Base-by-base conservation (phyloP, 2,888 invertebrate species). In the Nemapogon koenigi region DNA sequence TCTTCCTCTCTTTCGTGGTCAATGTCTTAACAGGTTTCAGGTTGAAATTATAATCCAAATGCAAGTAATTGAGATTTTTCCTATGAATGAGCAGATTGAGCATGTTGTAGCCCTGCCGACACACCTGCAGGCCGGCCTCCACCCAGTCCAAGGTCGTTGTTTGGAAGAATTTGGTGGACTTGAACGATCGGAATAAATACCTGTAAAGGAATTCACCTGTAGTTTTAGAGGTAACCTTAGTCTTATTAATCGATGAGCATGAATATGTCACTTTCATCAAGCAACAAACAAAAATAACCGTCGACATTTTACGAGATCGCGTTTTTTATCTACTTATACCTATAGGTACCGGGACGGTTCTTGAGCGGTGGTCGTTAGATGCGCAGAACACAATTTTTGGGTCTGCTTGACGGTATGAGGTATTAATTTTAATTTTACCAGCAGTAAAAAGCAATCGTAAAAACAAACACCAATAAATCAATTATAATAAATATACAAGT, bases 81-180 rank as follows among this genome's bases (percentile, higher is more conserved):
- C 99, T 89, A 69, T 99, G 99, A 58, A 99, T 99, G 46, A 99
- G 82, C 43, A 99, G 81, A 68, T 99, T 99, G 45, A 99, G 78
- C 99, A 99, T 99, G 69, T 99, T 99, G 78, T 99, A 99, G 2
- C 99, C 99, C 69, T 99, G 99, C 1, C 98, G 85, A 62, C 99
- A 98, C 1, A 97, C 94, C 79, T 99, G 99, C 30, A 99, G 75
- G 3, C 99, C 99, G 8, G 97, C 97, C 72, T 99, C 99, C 2
- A 99, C 99, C 99, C 99, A 99, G 75, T 99, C 99, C 49, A 99
- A 78, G 1, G 97, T 97, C 0, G 99, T 99, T 0, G 96, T 96
- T 87, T 99, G 98, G 83, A 99, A 99, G 81, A 99, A 99, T 71
- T 99, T 99, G 0, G 99, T 99, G 0, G 97, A 94, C 70, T 99